A percentile compares a stretch with the other conserved stretches of the same genome.
Conservation (phyloP, 2,888 invertebrate species). For the Liopterus haemorrhoidalis region DNA sequence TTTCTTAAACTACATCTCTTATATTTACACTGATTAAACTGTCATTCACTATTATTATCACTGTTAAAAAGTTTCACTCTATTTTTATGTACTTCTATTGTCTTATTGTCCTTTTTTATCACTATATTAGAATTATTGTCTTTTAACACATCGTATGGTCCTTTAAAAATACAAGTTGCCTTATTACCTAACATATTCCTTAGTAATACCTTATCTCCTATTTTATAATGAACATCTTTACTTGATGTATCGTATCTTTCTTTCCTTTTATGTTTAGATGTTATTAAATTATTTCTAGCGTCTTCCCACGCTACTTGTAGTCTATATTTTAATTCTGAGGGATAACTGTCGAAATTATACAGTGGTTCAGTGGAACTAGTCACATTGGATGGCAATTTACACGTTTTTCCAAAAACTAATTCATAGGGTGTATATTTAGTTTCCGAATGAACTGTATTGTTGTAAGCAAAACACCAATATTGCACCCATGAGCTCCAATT, state of each 20-base stretch:
- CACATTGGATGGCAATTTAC: slow-evolving; percentile 19
- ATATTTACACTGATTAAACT: too few relatives aligned
- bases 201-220: too few relatives aligned
- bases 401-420: slow-evolving; percentile 25
- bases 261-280: slow-evolving; percentile 15
- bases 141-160: too few relatives aligned
- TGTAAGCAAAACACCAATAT: slow-evolving; percentile 27
- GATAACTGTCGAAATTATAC: slow-evolving; percentile 25
- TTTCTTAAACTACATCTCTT: too few relatives aligned
- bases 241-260: slow-evolving; percentile 4
- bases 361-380: slow-evolving; percentile 16
- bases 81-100: too few relatives aligned
- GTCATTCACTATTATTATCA: too few relatives aligned
- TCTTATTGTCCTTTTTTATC: too few relatives aligned
- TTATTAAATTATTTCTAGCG: slow-evolving; percentile 23
- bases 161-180: too few relatives aligned
- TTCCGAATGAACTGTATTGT: slow-evolving; percentile 25
- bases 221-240: too few relatives aligned
- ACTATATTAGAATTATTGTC: too few relatives aligned
- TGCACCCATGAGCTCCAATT: slow-evolving; percentile 25
- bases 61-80: too few relatives aligned
- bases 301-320: slow-evolving; percentile 22
- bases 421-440: slow-evolving; percentile 25
- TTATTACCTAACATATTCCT: too few relatives aligned
- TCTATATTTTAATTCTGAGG: slow-evolving; percentile 25